Conservation (phyloP, 2,888 invertebrate genomes). For the Carterocephalus palaemon region DNA sequence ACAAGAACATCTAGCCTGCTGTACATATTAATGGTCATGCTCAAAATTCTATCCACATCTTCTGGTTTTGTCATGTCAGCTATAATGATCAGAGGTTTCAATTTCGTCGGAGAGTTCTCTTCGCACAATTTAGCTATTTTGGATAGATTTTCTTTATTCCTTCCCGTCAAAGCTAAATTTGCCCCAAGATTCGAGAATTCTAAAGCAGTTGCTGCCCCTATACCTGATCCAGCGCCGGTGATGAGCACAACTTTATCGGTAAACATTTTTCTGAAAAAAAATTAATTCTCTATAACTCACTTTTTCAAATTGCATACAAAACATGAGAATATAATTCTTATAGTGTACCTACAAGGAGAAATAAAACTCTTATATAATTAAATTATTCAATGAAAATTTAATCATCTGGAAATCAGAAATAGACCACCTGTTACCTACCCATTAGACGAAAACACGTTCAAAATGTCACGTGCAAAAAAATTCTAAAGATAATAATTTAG, state of each 20-base stretch:
- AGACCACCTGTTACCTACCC: no score
- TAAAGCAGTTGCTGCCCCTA: slow-evolving; percentile 84
- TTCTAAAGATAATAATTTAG: no score
- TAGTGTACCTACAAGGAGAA: no score
- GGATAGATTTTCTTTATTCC: slow-evolving; percentile 83
- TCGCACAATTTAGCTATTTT: slow-evolving; percentile 80
- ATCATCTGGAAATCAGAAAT: no score
- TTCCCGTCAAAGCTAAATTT: slow-evolving; percentile 81
- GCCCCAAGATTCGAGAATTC: slow-evolving; percentile 84
- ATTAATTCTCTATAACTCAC: no score
- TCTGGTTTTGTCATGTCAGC: slow-evolving; percentile 84
- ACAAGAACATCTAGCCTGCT: slow-evolving; percentile 86
- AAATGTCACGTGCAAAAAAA: no score
- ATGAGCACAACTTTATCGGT: slow-evolving; percentile 80
- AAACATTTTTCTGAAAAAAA: slow-evolving; percentile 67
- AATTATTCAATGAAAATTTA: no score
- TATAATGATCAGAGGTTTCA: slow-evolving; percentile 76
- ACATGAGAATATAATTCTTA: no score
- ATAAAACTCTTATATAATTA: no score
- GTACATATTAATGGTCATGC: slow-evolving; percentile 82
- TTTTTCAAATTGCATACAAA: no score
- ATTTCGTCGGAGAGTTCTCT: slow-evolving; percentile 49
- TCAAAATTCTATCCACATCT: slow-evolving; percentile 82
- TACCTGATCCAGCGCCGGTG: slow-evolving; percentile 87
- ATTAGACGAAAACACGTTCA: no score